Conservation (phyloP, 2,797 vertebrate species). For the Masticophis lateralis region DNA sequence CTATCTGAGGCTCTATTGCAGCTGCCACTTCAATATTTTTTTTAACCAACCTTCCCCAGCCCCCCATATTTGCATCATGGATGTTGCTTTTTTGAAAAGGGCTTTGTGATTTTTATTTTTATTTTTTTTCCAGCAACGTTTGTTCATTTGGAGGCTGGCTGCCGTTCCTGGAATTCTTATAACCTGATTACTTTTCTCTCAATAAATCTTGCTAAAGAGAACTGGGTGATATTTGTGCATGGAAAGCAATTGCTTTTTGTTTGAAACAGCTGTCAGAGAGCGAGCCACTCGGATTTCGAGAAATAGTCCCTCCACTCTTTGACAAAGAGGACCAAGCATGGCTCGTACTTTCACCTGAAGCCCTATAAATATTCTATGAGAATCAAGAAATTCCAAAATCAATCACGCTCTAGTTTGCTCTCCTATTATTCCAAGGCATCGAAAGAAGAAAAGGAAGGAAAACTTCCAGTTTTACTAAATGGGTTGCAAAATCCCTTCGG, state of each 20-base stretch:
- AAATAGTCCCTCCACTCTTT: not conserved
- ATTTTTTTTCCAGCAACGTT: not conserved
- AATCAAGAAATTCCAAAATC: not conserved
- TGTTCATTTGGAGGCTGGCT: not conserved
- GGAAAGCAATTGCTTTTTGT: not conserved
- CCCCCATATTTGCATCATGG: not conserved
- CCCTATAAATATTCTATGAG: not conserved
- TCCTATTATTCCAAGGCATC: not conserved
- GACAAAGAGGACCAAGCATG: not conserved
- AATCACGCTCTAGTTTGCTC: not conserved
- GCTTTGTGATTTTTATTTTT: not conserved
- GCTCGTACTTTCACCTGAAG: not conserved
- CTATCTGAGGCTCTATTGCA: not conserved
- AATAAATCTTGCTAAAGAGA: not conserved
- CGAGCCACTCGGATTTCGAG: not conserved
- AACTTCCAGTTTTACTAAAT: not conserved
- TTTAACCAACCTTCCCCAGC: not conserved
- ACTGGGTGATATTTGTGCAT: not conserved
- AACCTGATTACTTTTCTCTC: not conserved
- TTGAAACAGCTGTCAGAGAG: not conserved
- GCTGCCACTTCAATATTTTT: not conserved
- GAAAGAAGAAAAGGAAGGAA: not conserved
- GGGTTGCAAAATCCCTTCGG: not conserved
- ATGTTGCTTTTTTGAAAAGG: not conserved
- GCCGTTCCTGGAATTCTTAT: not conserved